Conservation (phyloP, 2,888 invertebrate species). For the Standfussiana lucernea region DNA sequence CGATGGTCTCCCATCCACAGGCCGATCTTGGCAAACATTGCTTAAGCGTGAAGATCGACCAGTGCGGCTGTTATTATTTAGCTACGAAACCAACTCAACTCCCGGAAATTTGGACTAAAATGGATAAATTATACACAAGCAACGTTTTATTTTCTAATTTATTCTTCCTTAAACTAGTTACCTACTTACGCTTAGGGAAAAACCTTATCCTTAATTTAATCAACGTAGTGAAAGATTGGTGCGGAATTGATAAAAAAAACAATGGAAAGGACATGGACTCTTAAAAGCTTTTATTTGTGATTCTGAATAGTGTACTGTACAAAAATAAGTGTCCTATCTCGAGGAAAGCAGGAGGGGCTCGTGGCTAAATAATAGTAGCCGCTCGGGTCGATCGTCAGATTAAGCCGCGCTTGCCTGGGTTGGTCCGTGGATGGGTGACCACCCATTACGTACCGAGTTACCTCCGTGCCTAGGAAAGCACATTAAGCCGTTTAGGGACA, state of each 20-base stretch:
- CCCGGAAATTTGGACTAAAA: neutral
- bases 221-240: constrained; percentile 7
- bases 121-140: constrained; percentile 23
- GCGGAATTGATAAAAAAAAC: neutral
- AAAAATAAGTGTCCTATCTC: neutral
- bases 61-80: neutral
- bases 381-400: too few species aligned
- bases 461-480: too few species aligned
- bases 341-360: neutral
- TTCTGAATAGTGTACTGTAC: neutral
- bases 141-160: constrained; percentile 26
- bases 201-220: constrained; percentile 10
- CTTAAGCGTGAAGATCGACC: neutral
- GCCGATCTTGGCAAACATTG: neutral
- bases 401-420: too few species aligned
- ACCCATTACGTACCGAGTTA: too few species aligned
- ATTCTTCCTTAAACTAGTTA: constrained; percentile 29
- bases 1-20: neutral
- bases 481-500: too few species aligned
- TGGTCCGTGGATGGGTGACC: too few species aligned
- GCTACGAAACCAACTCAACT: neutral
- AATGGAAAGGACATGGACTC: too few species aligned
- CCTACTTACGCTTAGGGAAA: neutral
- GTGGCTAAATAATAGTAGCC: too few species aligned
- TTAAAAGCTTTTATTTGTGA: too few species aligned